Base-by-base conservation (phyloP, 2,797 vertebrate genomes). In the Carduelis carduelis region DNA sequence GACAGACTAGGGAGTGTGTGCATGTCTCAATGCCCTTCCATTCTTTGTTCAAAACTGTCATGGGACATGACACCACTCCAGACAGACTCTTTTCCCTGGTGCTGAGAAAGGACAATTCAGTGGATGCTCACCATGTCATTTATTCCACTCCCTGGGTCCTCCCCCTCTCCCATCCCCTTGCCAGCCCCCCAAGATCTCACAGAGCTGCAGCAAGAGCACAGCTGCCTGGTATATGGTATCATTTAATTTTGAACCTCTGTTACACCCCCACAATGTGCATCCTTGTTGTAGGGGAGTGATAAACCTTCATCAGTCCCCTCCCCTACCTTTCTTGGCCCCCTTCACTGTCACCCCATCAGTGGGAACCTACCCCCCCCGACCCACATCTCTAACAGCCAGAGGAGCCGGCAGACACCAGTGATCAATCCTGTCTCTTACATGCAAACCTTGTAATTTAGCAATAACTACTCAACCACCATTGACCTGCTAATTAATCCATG, bases 401-500 rank as follows among this genome's bases (percentile, higher is more conserved):
- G 66, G 61, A 96, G 78, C 85, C 24, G 0, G 83, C 71, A 92
- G 96, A 95, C 79, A 77, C 83, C 80, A 93, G 91, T 74, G 91
- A 98, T 97, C 95, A 98, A 97, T 97, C 93, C 91, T 27, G 5
- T 96, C 95, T 96, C 95, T 89, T 94, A 65, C 57, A 97, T 92
- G 93, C 97, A 97, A 97, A 97, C 93, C 96, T 96, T 97, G 96
- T 98, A 98, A 98, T 98, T 98, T 98, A 98, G 96, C 98, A 98
- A 98, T 97, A 98, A 97, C 97, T 96, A 95, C 82, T 98, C 97
- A 98, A 96, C 95, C 89, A 97, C 93, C 93, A 97, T 79, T 96
- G 97, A 98, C 97, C 97, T 97, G 87, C 95, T 98, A 98, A 98
- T 98, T 98, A 98, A 98, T 98, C 94, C 96, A 98, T 97, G 95